Base-by-base conservation (phyloP, 2,888 invertebrate species). In the Anodontia alba region DNA sequence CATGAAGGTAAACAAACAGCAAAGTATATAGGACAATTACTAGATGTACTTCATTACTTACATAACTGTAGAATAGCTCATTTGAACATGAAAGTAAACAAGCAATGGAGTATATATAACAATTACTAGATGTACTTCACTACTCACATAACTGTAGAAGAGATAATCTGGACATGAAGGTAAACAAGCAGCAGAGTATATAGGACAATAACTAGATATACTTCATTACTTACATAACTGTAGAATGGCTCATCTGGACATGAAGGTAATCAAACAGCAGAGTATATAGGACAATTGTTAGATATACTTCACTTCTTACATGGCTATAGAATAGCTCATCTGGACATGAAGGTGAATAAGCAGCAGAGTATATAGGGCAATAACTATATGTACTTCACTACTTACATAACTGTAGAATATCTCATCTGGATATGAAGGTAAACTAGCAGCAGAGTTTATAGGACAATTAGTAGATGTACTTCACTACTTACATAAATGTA, bases 351-450 rank as follows among this genome's bases (percentile, higher is more conserved):
- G n/a, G n/a, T n/a, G n/a, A n/a, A n/a, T 95, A 96, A 83, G 96
- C 96, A n/a, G 96, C 96, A 66, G 95, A 95, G 33, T 97, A 96
- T 91, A 95, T 96, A 26, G 94, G 95, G 26, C 97, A 97, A 90
- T 94, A 97, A 78, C 95, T 97, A 71, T 96, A 96, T 46, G 97
- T 96, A 26, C 94, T 97, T 67, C 95, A 96, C 85, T 97, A 97
- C 96, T 95, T 97, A 51, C 97, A 97, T 91, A 95, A 96, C 91
- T 96, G 96, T 76, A 87, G 92, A n/a, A 92, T 94, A 67, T 96
- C 96, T 38, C 97, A 97, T 94, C 95, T 97, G 43, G 97, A 97
- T 93, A 95, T 97, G 33, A 96, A 97, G 95, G 97, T 97, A 93
- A 88, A n/a, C n/a, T n/a, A n/a, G n/a, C n/a, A n/a, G n/a, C n/a